Percentiles rank a stretch among this genome's conserved stretches.
phyloP scores from a whole-genome alignment of 2,113 vertebrate species.

The Bos taurus region ARS-UCD2.0 NC_037328.1:151372501-151373000 shows the following conservation, averaged over 20 bases:
- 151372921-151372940: no score
- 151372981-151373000: background rate
- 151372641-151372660: background rate
- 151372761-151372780: background rate
- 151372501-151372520: background rate
- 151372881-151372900: no score
- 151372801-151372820: background rate
- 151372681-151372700: background rate
- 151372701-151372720: fast-evolving
- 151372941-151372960: no score
- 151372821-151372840: background rate
- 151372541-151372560: background rate
- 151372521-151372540: background rate
- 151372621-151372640: no score
- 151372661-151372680: background rate
- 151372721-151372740: background rate
- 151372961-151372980: background rate
- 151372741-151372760: background rate
- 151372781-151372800: no score
- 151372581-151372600: fast-evolving
- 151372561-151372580: background rate
- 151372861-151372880: no score
- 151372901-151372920: no score
- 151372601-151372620: background rate
- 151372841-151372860: no score